Base-by-base conservation (phyloP, 2,797 vertebrate species). In the Malurus leucopterus region DNA sequence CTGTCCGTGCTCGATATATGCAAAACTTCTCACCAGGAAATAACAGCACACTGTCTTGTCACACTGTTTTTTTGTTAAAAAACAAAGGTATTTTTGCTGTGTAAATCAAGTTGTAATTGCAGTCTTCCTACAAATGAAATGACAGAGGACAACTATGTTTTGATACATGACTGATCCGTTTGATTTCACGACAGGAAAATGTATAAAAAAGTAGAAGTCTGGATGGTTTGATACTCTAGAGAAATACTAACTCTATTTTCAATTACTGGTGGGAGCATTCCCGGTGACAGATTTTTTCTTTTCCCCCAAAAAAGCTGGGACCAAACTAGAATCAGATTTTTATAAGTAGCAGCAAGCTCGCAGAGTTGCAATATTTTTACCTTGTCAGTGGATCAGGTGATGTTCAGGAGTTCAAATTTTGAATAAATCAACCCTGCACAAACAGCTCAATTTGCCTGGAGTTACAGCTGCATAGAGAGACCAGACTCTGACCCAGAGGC, bases 211-310 rank as follows among this genome's bases (percentile, higher is more conserved):
- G n/a, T 58, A 63, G 47, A 81, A 47, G 36, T 59, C 89, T 58
- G 70, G 78, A 38, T 20, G 92, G 87, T 95, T 95, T 93, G 92
- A 79, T 94, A 94, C 67, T 72, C 76, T 84, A 86, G 36, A 95
- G 87, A 94, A 94, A 92, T 88, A 76, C 64, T 89, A 50, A 89
- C 68, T 95, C 84, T 94, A 94, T 95, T 95, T 95, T 95, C 93
- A 88, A 72, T 84, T 88, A 91, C 61, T 89, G 79, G 2, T 58
- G 32, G 75, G 89, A 21, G 54, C 70, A 55, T 64, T 80, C 89
- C 73, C 0, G 0, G 49, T 81, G 77, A 76, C 61, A 72, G 63
- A 23, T 49, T 68, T 75, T 57, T 51, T 14, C 5, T 2, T 4
- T 12, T 2, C 30, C 24, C 29, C 43, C 27, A 36, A 36, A 36